Conservation (phyloP, 2,113 vertebrate genomes). For the Cebus imitator region DNA sequence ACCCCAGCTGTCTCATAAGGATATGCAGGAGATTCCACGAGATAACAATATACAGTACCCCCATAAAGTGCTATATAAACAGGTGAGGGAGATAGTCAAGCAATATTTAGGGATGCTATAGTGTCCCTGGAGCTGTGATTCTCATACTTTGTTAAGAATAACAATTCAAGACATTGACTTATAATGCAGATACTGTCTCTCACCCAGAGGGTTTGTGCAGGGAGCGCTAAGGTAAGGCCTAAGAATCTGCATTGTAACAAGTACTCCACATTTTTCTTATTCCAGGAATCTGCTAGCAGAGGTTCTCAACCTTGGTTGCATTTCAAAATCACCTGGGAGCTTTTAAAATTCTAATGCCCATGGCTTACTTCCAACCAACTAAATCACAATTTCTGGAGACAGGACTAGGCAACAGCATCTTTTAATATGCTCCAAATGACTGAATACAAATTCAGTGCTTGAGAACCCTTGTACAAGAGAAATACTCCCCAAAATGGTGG, state of each 20-base stretch:
- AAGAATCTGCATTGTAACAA: conserved; percentile 8
- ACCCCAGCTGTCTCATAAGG: neutral
- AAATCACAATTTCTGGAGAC: neutral
- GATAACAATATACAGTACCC: neutral
- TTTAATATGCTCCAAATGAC: neutral
- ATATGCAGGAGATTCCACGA: neutral
- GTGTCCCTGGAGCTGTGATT: neutral
- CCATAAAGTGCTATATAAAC: neutral
- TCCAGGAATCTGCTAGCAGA: neutral
- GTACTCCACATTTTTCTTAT: neutral
- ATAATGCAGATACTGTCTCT: neutral
- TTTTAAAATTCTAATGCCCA: neutral
- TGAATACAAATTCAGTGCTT: neutral
- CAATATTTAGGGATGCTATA: neutral
- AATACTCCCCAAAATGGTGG: neutral
- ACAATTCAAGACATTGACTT: neutral
- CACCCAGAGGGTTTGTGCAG: neutral
- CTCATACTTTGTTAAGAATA: neutral
- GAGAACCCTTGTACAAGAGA: neutral
- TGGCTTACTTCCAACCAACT: neutral
- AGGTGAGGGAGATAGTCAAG: neutral
- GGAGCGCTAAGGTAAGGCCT: neutral
- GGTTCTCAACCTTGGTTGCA: neutral
- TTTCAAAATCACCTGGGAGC: neutral
- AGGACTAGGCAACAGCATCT: neutral